Conservation (phyloP, 2,113 vertebrate genomes). For the Gymnobelideus leadbeateri region DNA sequence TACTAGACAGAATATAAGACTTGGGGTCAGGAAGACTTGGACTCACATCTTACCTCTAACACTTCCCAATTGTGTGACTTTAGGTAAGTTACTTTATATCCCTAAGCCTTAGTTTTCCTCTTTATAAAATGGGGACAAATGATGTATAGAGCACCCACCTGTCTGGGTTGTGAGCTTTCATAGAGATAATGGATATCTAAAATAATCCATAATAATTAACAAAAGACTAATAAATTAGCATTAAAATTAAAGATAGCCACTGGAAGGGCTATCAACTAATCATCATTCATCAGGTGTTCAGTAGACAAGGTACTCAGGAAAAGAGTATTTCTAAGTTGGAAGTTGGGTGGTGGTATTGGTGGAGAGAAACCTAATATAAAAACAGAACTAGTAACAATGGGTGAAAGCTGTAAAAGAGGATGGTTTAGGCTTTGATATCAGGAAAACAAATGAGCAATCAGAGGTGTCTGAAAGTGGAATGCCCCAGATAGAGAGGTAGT, state of each 20-base stretch:
- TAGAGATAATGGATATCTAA: not conserved
- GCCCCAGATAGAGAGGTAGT: no score
- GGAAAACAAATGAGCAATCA: no score
- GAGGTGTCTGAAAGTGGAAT: no score
- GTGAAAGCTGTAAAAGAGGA: no score
- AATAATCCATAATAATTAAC: not conserved
- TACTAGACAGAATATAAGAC: not conserved
- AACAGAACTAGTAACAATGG: no score
- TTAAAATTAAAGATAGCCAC: not conserved
- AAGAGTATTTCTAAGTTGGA: no score
- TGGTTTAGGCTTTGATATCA: no score
- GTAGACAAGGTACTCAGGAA: no score
- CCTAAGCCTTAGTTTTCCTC: not conserved
- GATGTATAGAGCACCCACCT: not conserved
- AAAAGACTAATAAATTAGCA: not conserved
- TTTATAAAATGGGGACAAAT: not conserved
- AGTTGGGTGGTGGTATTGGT: no score
- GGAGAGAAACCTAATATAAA: no score
- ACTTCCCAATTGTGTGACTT: not conserved
- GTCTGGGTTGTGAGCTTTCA: not conserved
- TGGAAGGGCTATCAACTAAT: not conserved
- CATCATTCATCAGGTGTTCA: no score
- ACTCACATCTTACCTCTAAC: not conserved
- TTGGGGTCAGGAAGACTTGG: not conserved
- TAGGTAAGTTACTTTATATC: not conserved